These are phyloP conservation scores for western clawed frog (Xenopus tropicalis) DNA, from an alignment of 2,113 vertebrate species.

Conservation along the genomic window DNA sequence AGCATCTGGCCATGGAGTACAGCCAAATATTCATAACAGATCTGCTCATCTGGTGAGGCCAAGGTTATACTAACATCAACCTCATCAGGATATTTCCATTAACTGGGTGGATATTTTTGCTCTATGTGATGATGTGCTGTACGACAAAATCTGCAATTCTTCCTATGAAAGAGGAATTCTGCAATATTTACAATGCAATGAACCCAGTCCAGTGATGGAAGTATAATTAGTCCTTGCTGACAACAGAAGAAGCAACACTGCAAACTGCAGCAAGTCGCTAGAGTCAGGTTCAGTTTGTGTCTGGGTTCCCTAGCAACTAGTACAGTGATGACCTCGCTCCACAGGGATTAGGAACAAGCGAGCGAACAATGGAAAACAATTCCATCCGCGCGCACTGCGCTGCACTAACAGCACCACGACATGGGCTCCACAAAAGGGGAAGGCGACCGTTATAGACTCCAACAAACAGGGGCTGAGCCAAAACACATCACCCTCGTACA, in stretches of 20 bases:
- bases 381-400: constrained; percentile 46
- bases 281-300: constrained; percentile 22
- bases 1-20: too few relatives aligned
- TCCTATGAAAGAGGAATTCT: too few relatives aligned
- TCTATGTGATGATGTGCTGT: too few relatives aligned
- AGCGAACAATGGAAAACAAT: constrained; percentile 7
- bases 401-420: background rate
- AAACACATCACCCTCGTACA: background rate
- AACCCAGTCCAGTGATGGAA: too few relatives aligned
- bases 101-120: too few relatives aligned
- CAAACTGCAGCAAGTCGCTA: background rate
- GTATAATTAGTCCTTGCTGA: background rate
- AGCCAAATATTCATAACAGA: too few relatives aligned
- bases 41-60: too few relatives aligned
- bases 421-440: background rate
- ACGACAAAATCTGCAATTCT: too few relatives aligned
- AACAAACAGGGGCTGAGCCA: background rate
- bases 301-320: constrained; percentile 35
- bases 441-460: background rate
- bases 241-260: too few relatives aligned
- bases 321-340: constrained; percentile 11
- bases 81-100: too few relatives aligned
- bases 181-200: too few relatives aligned
- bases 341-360: constrained; percentile 17
- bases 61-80: too few relatives aligned